phyloP scores from a whole-genome alignment of 2,888 invertebrate genomes.

The Cacoxenus indagator region DNA sequence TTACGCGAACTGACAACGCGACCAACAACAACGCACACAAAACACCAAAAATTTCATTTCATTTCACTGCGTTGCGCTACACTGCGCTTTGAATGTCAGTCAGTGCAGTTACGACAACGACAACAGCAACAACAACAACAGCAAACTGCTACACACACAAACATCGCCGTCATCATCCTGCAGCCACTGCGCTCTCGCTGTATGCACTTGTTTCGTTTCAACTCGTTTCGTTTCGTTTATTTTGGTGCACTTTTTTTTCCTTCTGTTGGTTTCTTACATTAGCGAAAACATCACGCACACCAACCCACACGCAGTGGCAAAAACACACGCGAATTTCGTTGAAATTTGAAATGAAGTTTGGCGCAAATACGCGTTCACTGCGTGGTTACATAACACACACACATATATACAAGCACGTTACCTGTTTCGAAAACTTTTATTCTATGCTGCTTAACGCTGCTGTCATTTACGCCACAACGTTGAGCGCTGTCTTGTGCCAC shows the following conservation, averaged over 20 bases:
- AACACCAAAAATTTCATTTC: slow-evolving; percentile 13
- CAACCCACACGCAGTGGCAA: slow-evolving; percentile 21
- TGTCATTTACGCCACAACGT: background rate
- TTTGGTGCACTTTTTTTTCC: background rate
- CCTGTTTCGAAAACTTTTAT: slow-evolving; percentile 19
- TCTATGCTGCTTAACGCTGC: background rate
- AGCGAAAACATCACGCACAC: background rate
- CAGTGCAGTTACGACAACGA: background rate
- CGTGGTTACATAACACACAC: slow-evolving; percentile 49
- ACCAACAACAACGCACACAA: background rate
- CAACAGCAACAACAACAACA: background rate
- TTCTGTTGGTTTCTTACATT: background rate
- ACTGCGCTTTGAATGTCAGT: slow-evolving; percentile 10
- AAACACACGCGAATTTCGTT: slow-evolving; percentile 32
- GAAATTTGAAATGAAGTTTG: slow-evolving; percentile 50
- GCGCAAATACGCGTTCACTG: slow-evolving; percentile 47
- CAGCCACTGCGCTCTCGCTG: background rate
- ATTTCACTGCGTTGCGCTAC: slow-evolving; percentile 1
- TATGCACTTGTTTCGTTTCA: slow-evolving; percentile 1
- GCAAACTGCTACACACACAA: background rate
- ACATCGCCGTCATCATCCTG: background rate
- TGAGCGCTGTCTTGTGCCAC: background rate
- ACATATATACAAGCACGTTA: slow-evolving; percentile 39
- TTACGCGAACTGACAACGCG: background rate
- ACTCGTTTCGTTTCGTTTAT: background rate